Conservation (phyloP, 2,797 vertebrate genomes). For the Gobionotothen gibberifrons region DNA sequence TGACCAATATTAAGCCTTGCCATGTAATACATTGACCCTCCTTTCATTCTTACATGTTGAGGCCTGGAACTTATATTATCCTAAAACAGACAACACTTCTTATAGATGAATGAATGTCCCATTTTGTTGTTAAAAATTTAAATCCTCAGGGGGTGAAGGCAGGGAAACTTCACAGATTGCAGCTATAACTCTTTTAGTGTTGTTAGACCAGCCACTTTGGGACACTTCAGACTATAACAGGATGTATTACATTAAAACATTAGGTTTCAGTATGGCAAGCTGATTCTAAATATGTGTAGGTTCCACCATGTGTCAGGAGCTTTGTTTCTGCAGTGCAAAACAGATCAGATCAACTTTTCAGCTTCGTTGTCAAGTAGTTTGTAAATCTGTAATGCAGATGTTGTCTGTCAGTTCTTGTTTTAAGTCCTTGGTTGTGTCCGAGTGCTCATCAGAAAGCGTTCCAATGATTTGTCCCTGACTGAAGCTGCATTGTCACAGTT, state of each 20-base stretch:
- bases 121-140: not conserved
- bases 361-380: not conserved
- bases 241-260: conserved; percentile 4
- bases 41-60: not conserved
- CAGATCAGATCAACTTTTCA: not conserved
- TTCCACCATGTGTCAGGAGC: conserved; percentile 4
- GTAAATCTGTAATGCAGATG: conserved; percentile 16
- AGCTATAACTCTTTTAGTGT: conserved; percentile 5
- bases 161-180: not conserved
- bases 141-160: not conserved
- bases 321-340: not conserved
- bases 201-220: not conserved
- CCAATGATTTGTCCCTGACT: conserved; percentile 29
- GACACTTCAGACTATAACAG: conserved; percentile 6
- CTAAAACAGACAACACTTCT: not conserved
- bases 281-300: not conserved
- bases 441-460: conserved; percentile 32
- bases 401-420: conserved; percentile 16
- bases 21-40: not conserved
- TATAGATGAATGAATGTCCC: not conserved
- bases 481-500: conserved; percentile 17
- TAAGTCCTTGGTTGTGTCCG: conserved; percentile 1
- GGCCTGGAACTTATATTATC: not conserved
- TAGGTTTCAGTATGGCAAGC: not conserved
- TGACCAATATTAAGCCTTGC: not conserved